Conservation (phyloP, 2,797 vertebrate genomes). For the Aviceda cuculoides region DNA sequence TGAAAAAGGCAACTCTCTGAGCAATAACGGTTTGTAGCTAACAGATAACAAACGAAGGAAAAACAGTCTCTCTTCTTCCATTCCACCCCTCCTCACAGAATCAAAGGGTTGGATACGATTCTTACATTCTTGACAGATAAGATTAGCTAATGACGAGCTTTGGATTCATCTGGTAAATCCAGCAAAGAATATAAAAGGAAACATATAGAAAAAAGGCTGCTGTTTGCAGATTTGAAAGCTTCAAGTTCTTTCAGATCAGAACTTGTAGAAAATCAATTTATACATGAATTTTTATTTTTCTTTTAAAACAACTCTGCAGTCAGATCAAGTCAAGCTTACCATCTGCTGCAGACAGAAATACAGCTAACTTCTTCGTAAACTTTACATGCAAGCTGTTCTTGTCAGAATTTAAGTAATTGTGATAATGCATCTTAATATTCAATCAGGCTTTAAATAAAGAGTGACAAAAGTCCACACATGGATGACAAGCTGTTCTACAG, state of each 20-base stretch:
- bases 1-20: neutral
- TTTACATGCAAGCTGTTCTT: constrained; percentile 80
- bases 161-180: constrained; percentile 9
- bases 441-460: constrained; percentile 80
- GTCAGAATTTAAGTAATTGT: constrained; percentile 75
- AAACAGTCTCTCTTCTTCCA: neutral
- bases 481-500: constrained; percentile 79
- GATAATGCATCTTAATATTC: constrained; percentile 80
- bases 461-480: constrained; percentile 84
- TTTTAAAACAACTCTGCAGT: constrained; percentile 67
- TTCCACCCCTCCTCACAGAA: neutral
- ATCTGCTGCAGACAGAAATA: constrained; percentile 77
- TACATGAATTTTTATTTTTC: constrained; percentile 64
- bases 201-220: constrained; percentile 1
- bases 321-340: constrained; percentile 71
- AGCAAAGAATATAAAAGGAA: neutral
- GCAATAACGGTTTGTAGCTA: neutral
- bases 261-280: constrained; percentile 68
- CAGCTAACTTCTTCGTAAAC: constrained; percentile 68
- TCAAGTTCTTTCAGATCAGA: constrained; percentile 54
- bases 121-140: neutral
- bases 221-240: constrained; percentile 47
- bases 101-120: neutral
- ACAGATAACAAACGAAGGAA: neutral
- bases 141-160: neutral